Conservation (phyloP, 2,888 invertebrate genomes). For the Lamellibrachia satsuma region DNA sequence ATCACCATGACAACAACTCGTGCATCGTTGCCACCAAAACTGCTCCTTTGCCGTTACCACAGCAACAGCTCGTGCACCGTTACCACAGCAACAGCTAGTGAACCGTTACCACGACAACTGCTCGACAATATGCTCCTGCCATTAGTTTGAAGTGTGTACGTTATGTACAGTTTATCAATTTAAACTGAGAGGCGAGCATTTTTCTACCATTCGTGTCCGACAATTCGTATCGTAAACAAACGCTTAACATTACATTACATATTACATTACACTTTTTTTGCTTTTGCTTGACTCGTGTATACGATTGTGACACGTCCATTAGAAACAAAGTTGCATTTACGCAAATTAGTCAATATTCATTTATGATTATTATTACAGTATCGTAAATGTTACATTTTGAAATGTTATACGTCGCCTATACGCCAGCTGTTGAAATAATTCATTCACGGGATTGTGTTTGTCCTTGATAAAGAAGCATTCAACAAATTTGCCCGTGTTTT, state of each 20-base stretch:
- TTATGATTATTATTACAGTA: not conserved
- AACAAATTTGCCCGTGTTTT: not conserved
- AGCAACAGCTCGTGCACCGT: not conserved
- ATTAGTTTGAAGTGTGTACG: too few relatives aligned
- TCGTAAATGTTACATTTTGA: not conserved
- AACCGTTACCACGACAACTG: not conserved
- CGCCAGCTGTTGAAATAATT: not conserved
- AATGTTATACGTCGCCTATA: not conserved
- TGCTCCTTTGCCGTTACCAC: not conserved
- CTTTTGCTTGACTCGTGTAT: too few relatives aligned
- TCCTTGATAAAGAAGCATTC: not conserved
- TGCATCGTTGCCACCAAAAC: not conserved
- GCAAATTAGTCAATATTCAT: too few relatives aligned
- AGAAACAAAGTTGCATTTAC: too few relatives aligned
- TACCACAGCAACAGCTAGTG: not conserved
- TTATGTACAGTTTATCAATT: too few relatives aligned
- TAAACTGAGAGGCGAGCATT: too few relatives aligned
- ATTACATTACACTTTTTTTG: too few relatives aligned
- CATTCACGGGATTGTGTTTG: not conserved
- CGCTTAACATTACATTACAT: too few relatives aligned
- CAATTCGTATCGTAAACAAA: too few relatives aligned
- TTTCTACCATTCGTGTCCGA: too few relatives aligned
- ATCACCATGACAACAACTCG: not conserved
- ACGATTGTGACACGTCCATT: too few relatives aligned
- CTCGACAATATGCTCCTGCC: too few relatives aligned